Evolutionary conservation across 2,888 invertebrate genomes (phyloP).

Genomic region (Melolontha melolontha): DNA sequence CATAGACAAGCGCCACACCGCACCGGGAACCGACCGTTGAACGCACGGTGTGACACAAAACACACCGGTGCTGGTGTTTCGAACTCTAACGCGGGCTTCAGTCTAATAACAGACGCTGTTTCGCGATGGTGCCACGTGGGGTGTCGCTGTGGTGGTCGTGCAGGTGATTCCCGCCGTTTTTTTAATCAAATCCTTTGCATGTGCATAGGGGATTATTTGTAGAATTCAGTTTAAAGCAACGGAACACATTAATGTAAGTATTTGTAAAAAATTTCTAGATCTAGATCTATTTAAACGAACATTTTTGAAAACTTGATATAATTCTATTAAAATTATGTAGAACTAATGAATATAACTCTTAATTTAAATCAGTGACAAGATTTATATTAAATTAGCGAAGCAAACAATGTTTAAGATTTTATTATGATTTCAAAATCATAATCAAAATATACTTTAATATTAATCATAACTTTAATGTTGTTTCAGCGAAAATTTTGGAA

Average conservation of each 20-base stretch:
- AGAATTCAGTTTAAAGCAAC: constrained; percentile 1
- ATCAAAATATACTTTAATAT: no score
- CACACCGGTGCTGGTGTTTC: constrained; percentile 15
- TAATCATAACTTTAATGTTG: no score
- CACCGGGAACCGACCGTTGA: constrained; percentile 22
- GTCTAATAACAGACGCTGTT: constrained; percentile 37
- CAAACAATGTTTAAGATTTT: no score
- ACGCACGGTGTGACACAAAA: constrained; percentile 13
- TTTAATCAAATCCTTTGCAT: constrained; percentile 23
- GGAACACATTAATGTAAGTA: background rate
- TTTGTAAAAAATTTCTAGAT: no score
- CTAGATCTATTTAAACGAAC: no score
- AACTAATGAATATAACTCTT: no score
- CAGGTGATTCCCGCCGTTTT: constrained; percentile 41
- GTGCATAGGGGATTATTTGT: constrained; percentile 19
- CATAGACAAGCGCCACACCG: constrained; percentile 29
- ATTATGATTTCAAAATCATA: no score
- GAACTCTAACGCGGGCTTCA: constrained; percentile 29
- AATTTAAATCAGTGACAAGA: no score
- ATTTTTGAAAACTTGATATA: no score
- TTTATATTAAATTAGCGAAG: no score
- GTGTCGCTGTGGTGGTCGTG: constrained; percentile 40
- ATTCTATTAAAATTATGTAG: no score
- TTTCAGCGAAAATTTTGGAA: no score
- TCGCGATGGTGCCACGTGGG: constrained; percentile 43